These are phyloP conservation scores for Eupeodes corollae DNA, from an alignment of 1,140 invertebrate species.

Conservation along the genomic window DNA sequence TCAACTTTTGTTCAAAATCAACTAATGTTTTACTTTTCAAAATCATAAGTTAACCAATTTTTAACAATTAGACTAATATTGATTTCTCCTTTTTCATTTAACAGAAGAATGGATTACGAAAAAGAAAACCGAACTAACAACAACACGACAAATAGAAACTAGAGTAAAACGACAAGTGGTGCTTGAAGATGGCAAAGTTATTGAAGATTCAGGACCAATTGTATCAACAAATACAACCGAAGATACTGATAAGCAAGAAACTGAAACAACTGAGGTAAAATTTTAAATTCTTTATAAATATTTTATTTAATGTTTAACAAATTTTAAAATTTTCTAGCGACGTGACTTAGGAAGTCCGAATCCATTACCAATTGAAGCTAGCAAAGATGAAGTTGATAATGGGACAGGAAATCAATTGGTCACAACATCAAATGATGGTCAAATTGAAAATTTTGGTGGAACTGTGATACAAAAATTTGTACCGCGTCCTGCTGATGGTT, in stretches of 20 bases:
- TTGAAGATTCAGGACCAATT: conserved; percentile 76
- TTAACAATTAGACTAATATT: background rate
- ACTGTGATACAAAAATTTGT: conserved; percentile 29
- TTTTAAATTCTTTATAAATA: no score
- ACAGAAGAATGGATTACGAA: conserved; percentile 84
- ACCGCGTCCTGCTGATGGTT: conserved; percentile 44
- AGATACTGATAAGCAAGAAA: conserved; percentile 77
- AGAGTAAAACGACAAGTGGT: conserved; percentile 78
- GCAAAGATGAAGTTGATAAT: conserved; percentile 31
- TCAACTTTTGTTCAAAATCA: no score
- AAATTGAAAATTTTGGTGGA: conserved; percentile 3
- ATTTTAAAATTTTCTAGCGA: background rate
- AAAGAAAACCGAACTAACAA: conserved; percentile 76
- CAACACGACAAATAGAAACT: conserved; percentile 78
- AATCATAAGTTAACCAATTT: no score
- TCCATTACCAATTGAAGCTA: background rate
- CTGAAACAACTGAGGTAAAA: conserved; percentile 69
- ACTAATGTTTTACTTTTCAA: no score
- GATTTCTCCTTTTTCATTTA: conserved; percentile 21
- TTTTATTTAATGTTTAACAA: background rate
- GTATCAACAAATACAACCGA: conserved; percentile 79
- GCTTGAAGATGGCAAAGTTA: conserved; percentile 77
- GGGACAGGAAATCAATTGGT: conserved; percentile 21
- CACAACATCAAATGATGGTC: conserved; percentile 2
- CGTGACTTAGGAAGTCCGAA: background rate